Evolutionary conservation across 2,113 vertebrate genomes (phyloP).

Genomic region (Podocnemis expansa): DNA sequence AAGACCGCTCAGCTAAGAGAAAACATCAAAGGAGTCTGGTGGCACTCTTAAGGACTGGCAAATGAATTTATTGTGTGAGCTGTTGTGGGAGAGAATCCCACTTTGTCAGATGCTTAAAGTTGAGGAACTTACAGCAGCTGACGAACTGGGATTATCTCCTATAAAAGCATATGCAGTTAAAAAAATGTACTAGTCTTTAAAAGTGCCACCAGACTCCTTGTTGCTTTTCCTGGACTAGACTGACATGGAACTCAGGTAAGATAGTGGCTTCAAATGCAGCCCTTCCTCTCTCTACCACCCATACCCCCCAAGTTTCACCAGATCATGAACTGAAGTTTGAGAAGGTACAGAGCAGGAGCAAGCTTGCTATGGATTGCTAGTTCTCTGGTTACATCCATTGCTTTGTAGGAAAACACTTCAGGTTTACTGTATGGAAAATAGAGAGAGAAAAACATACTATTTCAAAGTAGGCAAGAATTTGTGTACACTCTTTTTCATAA

Average conservation of each 20-base stretch:
- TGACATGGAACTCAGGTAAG: background rate
- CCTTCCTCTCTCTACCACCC: background rate
- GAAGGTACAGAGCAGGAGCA: background rate
- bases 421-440: conserved; percentile 57
- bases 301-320: background rate
- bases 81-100: too few relatives aligned
- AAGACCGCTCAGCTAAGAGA: background rate
- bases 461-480: background rate
- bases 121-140: too few relatives aligned
- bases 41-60: too few relatives aligned
- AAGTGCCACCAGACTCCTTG: too few relatives aligned
- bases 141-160: too few relatives aligned
- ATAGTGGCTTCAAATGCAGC: background rate
- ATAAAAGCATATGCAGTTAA: too few relatives aligned
- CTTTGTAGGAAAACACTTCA: conserved; percentile 36
- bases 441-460: background rate
- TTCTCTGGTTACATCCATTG: conserved; percentile 43
- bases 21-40: too few relatives aligned
- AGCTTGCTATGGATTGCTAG: conserved; percentile 42
- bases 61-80: too few relatives aligned
- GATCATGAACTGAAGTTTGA: conserved; percentile 16
- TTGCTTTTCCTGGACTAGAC: too few relatives aligned
- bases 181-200: too few relatives aligned
- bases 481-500: background rate
- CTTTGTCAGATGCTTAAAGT: too few relatives aligned